These are phyloP conservation scores for Tympanoctomys barrerae DNA, from an alignment of 2,797 vertebrate species.

Conservation along the genomic window DNA sequence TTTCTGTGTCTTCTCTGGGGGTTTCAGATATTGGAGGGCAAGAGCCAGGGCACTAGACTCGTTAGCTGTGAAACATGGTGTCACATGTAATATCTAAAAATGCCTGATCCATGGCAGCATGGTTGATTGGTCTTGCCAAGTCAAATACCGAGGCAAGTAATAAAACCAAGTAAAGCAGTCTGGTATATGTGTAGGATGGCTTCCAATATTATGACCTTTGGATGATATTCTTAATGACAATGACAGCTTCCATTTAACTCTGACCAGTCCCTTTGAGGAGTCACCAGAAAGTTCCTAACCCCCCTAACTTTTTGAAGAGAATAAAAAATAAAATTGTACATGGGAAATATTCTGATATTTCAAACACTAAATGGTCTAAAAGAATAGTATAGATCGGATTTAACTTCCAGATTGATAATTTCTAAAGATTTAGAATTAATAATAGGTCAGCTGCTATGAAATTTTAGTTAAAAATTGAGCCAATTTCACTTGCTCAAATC, in stretches of 20 bases:
- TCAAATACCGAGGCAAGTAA: slow-evolving; percentile 7
- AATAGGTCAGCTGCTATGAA: slow-evolving; percentile 41
- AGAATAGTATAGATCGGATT: background rate
- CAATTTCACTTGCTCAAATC: slow-evolving; percentile 7
- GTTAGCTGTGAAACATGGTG: background rate
- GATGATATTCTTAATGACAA: background rate
- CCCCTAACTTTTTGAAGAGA: background rate
- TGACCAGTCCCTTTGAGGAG: background rate
- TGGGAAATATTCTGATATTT: slow-evolving; percentile 24
- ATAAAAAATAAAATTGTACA: slow-evolving; percentile 18
- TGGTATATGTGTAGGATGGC: background rate
- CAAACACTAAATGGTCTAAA: slow-evolving; percentile 16
- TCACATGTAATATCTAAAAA: background rate
- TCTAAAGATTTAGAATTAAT: slow-evolving; percentile 61
- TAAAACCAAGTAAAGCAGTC: background rate
- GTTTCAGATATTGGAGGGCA: background rate
- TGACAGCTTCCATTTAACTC: background rate
- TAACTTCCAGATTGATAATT: slow-evolving; percentile 15
- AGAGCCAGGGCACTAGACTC: background rate
- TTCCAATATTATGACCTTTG: background rate
- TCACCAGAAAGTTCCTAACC: background rate
- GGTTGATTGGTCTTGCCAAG: background rate
- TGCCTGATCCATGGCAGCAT: background rate
- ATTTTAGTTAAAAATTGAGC: background rate
- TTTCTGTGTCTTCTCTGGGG: background rate